These are phyloP conservation scores for Drosophila sproati DNA, from an alignment of 1,140 invertebrate genomes.

Conservation along the genomic window DNA sequence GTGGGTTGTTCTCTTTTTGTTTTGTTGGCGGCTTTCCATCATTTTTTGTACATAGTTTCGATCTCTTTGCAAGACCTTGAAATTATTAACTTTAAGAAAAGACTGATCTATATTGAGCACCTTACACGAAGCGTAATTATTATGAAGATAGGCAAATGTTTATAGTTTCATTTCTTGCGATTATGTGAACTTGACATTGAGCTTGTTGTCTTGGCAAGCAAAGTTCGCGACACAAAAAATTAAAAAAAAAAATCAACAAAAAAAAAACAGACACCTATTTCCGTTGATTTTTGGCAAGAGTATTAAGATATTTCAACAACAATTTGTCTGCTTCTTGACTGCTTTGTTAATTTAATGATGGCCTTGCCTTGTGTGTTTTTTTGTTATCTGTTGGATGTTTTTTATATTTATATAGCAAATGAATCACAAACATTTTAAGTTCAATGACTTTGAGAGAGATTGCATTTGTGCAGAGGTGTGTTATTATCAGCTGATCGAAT, in stretches of 20 bases:
- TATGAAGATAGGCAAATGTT: not conserved
- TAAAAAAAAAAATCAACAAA: not conserved
- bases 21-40: slow-evolving; percentile 1
- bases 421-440: slow-evolving; percentile 61
- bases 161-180: slow-evolving; percentile 1
- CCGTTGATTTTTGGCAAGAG: slow-evolving; percentile 12
- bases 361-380: slow-evolving; percentile 27
- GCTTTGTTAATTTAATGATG: slow-evolving; percentile 16
- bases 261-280: not conserved
- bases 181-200: slow-evolving; percentile 38
- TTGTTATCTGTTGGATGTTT: slow-evolving; percentile 30
- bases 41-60: slow-evolving; percentile 13
- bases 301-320: slow-evolving; percentile 20
- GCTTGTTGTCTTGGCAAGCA: not conserved
- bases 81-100: slow-evolving; percentile 3
- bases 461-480: slow-evolving; percentile 53
- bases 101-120: not conserved
- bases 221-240: slow-evolving; percentile 2
- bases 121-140: not conserved
- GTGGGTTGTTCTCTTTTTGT: slow-evolving; percentile 10
- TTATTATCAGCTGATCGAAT: slow-evolving; percentile 29
- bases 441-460: slow-evolving; percentile 58
- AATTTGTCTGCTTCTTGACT: not conserved
- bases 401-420: slow-evolving; percentile 30
- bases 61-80: slow-evolving; percentile 51